These are phyloP conservation scores for Anthrax anthrax DNA, from an alignment of 2,888 invertebrate genomes.

Conservation along the genomic window DNA sequence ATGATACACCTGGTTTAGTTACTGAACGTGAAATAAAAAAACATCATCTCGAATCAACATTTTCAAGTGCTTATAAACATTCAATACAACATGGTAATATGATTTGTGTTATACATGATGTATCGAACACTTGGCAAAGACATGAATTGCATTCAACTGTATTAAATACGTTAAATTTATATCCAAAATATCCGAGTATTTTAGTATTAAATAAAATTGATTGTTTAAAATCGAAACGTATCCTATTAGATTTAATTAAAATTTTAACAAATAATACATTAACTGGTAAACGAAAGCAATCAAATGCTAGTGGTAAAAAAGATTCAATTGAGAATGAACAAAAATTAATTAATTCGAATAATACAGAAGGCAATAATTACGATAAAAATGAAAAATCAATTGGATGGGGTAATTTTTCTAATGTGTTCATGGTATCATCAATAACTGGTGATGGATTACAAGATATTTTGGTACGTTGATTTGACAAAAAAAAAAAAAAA, in stretches of 20 bases:
- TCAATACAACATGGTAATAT: constrained; percentile 56
- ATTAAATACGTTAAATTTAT: constrained; percentile 48
- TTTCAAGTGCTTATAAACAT: constrained; percentile 40
- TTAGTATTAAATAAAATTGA: constrained; percentile 86
- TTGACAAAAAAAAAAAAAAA: too few relatives aligned
- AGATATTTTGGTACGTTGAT: constrained; percentile 45
- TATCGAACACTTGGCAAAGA: constrained; percentile 52
- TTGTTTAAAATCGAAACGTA: constrained; percentile 50
- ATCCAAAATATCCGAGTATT: constrained; percentile 48
- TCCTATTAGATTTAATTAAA: constrained; percentile 56
- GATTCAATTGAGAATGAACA: constrained; percentile 8
- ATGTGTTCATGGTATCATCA: constrained; percentile 87
- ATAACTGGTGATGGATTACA: constrained; percentile 59
- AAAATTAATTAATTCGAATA: not conserved
- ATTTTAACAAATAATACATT: constrained; percentile 50
- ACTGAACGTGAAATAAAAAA: constrained; percentile 43
- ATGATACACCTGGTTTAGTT: constrained; percentile 89
- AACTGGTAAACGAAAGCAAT: constrained; percentile 22
- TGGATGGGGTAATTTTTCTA: constrained; percentile 66
- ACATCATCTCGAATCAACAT: constrained; percentile 41
- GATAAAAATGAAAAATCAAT: constrained; percentile 14
- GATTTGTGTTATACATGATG: constrained; percentile 78
- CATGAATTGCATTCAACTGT: constrained; percentile 55
- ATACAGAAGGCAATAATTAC: not conserved
- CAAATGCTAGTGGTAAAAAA: constrained; percentile 22